Evolutionary conservation across 53 echinoderm and acorn worm genomes (phyloP).

Genomic region (Arbacia lixula): DNA sequence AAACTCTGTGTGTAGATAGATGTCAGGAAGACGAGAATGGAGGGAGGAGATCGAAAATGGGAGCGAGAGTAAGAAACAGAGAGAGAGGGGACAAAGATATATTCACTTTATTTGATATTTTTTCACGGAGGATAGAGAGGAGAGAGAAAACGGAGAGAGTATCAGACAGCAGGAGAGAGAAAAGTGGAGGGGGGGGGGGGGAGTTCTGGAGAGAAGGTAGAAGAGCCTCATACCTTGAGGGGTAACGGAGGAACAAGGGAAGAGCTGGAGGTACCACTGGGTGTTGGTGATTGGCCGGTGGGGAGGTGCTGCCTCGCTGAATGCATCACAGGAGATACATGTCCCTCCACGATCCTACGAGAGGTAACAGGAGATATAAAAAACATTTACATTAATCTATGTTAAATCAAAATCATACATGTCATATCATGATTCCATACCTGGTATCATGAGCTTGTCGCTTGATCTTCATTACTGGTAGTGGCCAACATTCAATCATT

Average conservation of each 20-base stretch:
- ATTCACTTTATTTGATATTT: too few relatives aligned
- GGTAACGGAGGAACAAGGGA: conserved; percentile 41
- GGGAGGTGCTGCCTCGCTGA: conserved; percentile 10
- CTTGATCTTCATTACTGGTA: too few relatives aligned
- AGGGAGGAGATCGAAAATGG: not conserved
- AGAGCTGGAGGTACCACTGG: conserved; percentile 16
- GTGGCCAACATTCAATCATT: too few relatives aligned
- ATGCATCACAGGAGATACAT: conserved; percentile 24
- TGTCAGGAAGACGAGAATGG: too few relatives aligned
- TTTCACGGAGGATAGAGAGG: too few relatives aligned
- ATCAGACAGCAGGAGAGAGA: not conserved
- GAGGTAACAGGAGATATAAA: too few relatives aligned
- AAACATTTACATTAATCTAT: too few relatives aligned
- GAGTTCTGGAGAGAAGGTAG: not conserved
- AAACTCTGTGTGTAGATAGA: too few relatives aligned
- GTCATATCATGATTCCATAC: too few relatives aligned
- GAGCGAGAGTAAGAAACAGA: not conserved
- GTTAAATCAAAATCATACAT: too few relatives aligned
- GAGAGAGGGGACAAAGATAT: too few relatives aligned
- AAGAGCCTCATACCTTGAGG: conserved; percentile 14
- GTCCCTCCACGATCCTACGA: conserved; percentile 33
- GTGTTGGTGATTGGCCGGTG: conserved; percentile 9
- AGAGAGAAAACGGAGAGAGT: not conserved
- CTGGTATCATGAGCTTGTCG: too few relatives aligned
- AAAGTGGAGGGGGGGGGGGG: not conserved